Percentiles rank a stretch among this genome's conserved stretches.
Evolutionary conservation across 2,113 vertebrate genomes (phyloP).

Genomic region (Ranitomeya imitator): DNA sequence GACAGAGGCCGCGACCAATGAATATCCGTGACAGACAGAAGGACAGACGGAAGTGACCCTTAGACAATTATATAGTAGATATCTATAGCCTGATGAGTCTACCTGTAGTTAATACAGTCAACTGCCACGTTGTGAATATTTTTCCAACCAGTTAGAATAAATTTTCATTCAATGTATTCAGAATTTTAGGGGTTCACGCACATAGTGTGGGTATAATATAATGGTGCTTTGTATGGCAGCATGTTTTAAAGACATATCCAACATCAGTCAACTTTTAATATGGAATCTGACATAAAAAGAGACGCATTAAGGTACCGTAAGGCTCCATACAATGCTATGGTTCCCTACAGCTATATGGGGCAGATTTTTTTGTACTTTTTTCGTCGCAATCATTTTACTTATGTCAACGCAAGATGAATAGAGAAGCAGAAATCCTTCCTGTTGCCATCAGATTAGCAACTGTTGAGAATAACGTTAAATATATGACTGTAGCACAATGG

Average conservation of each 20-base stretch:
- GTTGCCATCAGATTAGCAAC: neutral
- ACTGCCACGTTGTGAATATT: neutral
- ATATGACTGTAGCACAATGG: slow-evolving; percentile 16
- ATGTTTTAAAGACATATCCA: neutral
- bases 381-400: neutral
- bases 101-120: neutral
- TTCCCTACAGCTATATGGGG: neutral
- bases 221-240: neutral
- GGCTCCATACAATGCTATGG: neutral
- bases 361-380: no score
- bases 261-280: neutral
- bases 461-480: neutral
- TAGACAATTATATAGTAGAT: no score
- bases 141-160: neutral
- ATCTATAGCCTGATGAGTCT: neutral
- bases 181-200: neutral
- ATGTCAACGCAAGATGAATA: neutral
- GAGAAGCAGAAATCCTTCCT: neutral
- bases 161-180: neutral
- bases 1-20: no score
- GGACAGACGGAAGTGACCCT: no score
- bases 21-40: no score
- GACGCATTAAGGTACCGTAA: no score
- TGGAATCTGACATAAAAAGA: neutral
- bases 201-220: neutral